Evolutionary conservation across 2,113 vertebrate species (phyloP).

Genomic region (Sander lucioperca): DNA sequence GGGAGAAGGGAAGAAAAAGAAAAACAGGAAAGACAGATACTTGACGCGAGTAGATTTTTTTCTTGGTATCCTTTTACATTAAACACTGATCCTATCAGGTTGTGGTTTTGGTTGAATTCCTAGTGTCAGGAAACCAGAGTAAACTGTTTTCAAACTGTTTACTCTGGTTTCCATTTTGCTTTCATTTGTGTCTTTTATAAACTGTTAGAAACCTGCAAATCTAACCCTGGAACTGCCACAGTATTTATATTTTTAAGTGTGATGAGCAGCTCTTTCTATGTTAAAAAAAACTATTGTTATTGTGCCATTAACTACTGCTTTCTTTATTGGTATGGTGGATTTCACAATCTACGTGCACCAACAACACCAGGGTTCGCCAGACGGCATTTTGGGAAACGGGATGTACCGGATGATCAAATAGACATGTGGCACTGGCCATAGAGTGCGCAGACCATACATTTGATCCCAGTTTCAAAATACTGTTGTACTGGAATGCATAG

Average conservation of each 20-base stretch:
- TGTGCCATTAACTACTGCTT: neutral
- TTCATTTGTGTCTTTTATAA: neutral
- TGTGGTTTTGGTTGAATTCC: conserved; percentile 3
- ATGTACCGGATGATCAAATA: neutral
- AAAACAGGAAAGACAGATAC: neutral
- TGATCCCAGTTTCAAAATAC: neutral
- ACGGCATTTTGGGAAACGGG: neutral
- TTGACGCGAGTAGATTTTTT: neutral
- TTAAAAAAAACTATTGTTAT: neutral
- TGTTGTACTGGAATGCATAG: neutral
- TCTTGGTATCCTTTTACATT: neutral
- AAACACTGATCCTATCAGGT: conserved; percentile 40
- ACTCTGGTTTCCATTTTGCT: neutral
- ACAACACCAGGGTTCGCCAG: conserved; percentile 4
- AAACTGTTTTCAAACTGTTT: neutral
- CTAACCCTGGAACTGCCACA: neutral
- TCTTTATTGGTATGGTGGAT: neutral
- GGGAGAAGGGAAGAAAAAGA: neutral
- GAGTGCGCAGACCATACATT: neutral
- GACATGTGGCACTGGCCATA: neutral
- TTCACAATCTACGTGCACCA: neutral
- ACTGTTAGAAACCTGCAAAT: neutral
- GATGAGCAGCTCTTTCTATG: neutral
- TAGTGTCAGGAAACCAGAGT: neutral
- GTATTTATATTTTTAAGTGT: neutral